Evolutionary conservation across 2,113 vertebrate genomes (phyloP), one percentile per base, ranked within the genome.

Genomic region (Haemorhous mexicanus): DNA sequence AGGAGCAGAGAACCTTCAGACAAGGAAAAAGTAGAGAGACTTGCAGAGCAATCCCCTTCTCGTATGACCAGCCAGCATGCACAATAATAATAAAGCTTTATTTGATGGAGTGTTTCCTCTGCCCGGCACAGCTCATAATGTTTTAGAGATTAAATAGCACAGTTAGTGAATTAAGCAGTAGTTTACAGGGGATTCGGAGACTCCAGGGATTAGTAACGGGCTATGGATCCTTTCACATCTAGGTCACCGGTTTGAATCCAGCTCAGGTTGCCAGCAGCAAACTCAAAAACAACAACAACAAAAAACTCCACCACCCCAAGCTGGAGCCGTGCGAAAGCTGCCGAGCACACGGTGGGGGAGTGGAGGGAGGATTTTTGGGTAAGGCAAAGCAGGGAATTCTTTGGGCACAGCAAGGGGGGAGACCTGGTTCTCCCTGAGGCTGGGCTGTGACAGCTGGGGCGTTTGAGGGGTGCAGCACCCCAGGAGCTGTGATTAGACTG

Each of bases 111-210:
- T 62, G 94, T 95, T 95, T 92, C 87, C 93, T 92, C 81, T 93
- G 90, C 88, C 94, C 66, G 8, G 88, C 66, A 22, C 77, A 93
- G 96, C 95, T 97, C 94, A 56, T 94, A 95, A 97, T 94, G 95
- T 94, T 96, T 90, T 67, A 68, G 92, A 96, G 96, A 97, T 97
- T 96, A 97, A 97, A 95, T 93, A 94, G 95, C 96, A 88, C 90
- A 94, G 96, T 97, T 97, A 95, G 95, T 85, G 95, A 97, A 97
- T 97, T 97, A 97, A 97, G 95, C 88, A 94, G 96, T 93, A 95
- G 95, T 97, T 97, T 97, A 94, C 95, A 94, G 95, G 93, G 95
- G 85, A 93, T 95, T 91, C 72, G 44, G 91, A 95, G 94, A 8
- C 95, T 97, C 94, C 43, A 5, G 96, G 96, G 94, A 97, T 97